Conservation (phyloP, 2,797 vertebrate genomes). For the Danio aesculapii region DNA sequence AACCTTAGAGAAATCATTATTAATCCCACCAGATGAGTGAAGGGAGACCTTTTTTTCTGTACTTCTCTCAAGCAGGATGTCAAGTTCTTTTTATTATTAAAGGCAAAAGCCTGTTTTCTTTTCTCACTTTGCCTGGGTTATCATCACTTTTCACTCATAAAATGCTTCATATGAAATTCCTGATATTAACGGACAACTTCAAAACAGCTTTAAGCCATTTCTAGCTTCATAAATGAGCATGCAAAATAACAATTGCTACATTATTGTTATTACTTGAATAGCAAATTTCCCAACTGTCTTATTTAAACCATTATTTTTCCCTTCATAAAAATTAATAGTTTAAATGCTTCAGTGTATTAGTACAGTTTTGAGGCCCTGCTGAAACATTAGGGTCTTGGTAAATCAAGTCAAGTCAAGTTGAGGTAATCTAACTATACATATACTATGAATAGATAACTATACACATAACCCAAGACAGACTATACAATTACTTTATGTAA, state of each 20-base stretch:
- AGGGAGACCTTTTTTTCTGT: slow-evolving; percentile 1
- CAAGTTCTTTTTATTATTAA: background rate
- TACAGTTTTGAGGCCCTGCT: slow-evolving; percentile 22
- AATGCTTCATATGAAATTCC: slow-evolving; percentile 21
- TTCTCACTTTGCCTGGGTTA: slow-evolving; percentile 14
- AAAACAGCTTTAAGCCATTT: background rate
- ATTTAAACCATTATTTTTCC: background rate
- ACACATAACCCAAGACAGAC: too few relatives aligned
- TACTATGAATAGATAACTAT: too few relatives aligned
- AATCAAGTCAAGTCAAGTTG: too few relatives aligned
- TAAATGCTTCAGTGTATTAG: slow-evolving; percentile 39
- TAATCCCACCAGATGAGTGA: slow-evolving; percentile 48
- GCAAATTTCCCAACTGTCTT: background rate
- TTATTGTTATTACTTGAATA: background rate
- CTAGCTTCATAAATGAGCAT: background rate
- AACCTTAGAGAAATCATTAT: slow-evolving; percentile 73
- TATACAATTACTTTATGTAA: too few relatives aligned
- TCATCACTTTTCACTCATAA: slow-evolving; percentile 27
- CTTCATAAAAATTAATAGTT: slow-evolving; percentile 13
- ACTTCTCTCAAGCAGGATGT: slow-evolving; percentile 4
- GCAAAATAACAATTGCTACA: background rate
- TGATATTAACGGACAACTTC: background rate
- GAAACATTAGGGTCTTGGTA: too few relatives aligned
- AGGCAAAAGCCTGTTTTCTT: slow-evolving; percentile 23
- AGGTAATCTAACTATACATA: too few relatives aligned